Base-by-base conservation (phyloP, 1,140 invertebrate species). In the Drosophila nigrodunni region DNA sequence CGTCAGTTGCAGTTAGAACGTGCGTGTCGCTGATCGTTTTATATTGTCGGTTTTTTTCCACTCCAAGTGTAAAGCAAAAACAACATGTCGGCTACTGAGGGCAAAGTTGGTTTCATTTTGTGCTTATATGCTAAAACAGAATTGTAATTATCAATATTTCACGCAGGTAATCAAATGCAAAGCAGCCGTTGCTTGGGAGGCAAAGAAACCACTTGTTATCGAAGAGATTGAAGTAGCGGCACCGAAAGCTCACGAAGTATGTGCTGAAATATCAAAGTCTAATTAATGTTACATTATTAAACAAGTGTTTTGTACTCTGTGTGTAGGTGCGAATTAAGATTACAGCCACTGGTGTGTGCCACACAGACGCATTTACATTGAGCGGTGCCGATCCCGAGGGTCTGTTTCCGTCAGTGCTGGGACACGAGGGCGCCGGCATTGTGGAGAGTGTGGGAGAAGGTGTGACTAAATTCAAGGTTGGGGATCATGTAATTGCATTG, bases 341-440 rank as follows among this genome's bases (percentile, higher is more conserved):
- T 55, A 85, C 95, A 5, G 95, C 96, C 25, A 97, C 97, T 62
- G 98, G 97, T 47, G 96, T 99, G 1, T 99, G 99, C 92, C 99
- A 99, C 90, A 99, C 99, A 0, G 99, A 99, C 94, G 96, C 97
- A 3, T 99, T 99, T 89, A 99, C 98, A 13, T 93, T 99, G 13
- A 95, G 96, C 80, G 98, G 99, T 10, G 94, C 95, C 74, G 98
- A 99, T 93, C 96, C 98, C 0, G 98, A 99, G 93, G 98, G 98
- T 10, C 93, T 96, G 11, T 99, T 99, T 92, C 99, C 99, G 0
- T 96, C 96, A 39, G 94, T 99, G 77, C 94, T 99, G 44, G 98
- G 98, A 0, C 98, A 99, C 87, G 98, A 99, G 94, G 98, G 98
- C 13, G 97, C 95, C 73, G 98, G 98, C 21, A 95, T 99, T 83